Evolutionary conservation across 37 sponge, comb jelly and placozoan species (phyloP), one percentile per base, ranked within the genome.

Genomic region (Geodia barretti): DNA sequence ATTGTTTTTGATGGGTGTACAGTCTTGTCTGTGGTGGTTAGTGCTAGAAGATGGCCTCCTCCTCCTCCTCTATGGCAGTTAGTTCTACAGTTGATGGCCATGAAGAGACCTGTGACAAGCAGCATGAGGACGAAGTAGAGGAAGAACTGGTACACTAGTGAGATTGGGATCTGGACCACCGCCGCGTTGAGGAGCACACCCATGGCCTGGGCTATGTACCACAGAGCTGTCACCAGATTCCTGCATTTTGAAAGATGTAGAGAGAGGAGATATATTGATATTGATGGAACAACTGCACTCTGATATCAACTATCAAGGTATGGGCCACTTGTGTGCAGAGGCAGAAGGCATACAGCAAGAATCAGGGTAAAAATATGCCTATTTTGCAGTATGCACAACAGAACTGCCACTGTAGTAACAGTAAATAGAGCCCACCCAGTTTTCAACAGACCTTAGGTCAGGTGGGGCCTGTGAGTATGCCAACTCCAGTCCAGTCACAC

Each of bases 391-490:
- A n/a, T n/a, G n/a, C n/a, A n/a, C n/a, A n/a, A n/a, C n/a, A n/a
- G n/a, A n/a, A n/a, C n/a, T n/a, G n/a, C n/a, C n/a, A n/a, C n/a
- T n/a, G n/a, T n/a, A n/a, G n/a, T n/a, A n/a, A n/a, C n/a, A n/a
- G n/a, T n/a, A n/a, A n/a, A n/a, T n/a, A n/a, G n/a, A n/a, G n/a
- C n/a, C n/a, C n/a, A n/a, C n/a, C n/a, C n/a, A n/a, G n/a, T 20
- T 58, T 58, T 58, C 19, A 23, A 26, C 42, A 37, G 40, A 90
- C 91, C 91, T 85, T 43, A 81, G 66, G 38, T 73, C 76, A 36
- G 87, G 79, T 65, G 92, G 84, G 20, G 92, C 87, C 47, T 91
- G 92, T 39, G 92, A 83, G 71, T 91, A 91, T 25, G 92, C 87
- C 83, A 91, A 87, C 84, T 91, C 92, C 36, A 91, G 88, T 68